Conservation (phyloP, 1,140 invertebrate species). For the honey bee (Apis mellifera) region DNA sequence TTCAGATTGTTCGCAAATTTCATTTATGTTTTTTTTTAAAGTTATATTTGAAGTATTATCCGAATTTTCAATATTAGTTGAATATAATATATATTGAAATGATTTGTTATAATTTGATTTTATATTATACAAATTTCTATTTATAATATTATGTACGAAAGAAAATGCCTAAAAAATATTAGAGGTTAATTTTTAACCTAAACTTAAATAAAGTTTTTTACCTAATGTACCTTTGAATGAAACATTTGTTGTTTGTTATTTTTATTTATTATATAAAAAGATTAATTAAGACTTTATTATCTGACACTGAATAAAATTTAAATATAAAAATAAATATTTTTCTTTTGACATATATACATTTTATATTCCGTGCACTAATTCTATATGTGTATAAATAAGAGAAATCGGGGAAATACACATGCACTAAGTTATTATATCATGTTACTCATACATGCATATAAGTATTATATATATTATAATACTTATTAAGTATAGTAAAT, state of each 20-base stretch:
- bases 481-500: too few species aligned
- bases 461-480: too few species aligned
- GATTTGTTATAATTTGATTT: neutral
- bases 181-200: constrained; percentile 48
- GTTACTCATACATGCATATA: neutral
- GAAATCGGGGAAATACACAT: neutral
- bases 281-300: neutral
- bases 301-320: neutral
- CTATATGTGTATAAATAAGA: neutral
- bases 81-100: neutral
- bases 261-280: neutral
- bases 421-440: too few species aligned
- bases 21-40: neutral
- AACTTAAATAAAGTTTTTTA: neutral
- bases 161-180: constrained; percentile 23
- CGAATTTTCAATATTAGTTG: neutral
- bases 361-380: neutral
- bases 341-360: neutral
- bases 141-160: constrained; percentile 27
- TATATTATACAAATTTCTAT: neutral
- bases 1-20: neutral
- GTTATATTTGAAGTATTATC: neutral
- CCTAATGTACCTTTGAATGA: constrained; percentile 53
- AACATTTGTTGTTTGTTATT: constrained; percentile 56
- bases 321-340: neutral